These are phyloP conservation scores for Harpalus rufipes DNA, from an alignment of 2,888 invertebrate species.

Conservation along the genomic window DNA sequence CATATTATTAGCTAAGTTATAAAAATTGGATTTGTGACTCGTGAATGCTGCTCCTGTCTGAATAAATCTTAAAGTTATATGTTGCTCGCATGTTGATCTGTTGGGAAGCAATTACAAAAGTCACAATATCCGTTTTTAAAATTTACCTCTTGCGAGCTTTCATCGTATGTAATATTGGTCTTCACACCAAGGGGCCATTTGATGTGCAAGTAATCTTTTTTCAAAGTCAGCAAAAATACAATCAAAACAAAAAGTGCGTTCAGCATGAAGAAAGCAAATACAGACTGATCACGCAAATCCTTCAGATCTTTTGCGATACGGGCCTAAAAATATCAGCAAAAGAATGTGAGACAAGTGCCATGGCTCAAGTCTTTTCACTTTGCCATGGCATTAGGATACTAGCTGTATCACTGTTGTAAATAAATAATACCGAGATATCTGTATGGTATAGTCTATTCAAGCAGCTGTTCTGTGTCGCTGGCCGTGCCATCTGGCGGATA, in stretches of 20 bases:
- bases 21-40: conserved; percentile 62
- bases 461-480: too few relatives aligned
- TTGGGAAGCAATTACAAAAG: conserved; percentile 67
- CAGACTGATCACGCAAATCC: conserved; percentile 96
- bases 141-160: conserved; percentile 94
- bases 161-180: conserved; percentile 95
- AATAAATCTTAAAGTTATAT: conserved; percentile 1
- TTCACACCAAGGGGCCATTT: conserved; percentile 98
- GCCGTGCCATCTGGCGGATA: too few relatives aligned
- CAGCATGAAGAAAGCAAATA: conserved; percentile 98
- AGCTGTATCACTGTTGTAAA: neutral
- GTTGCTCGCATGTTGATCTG: neutral
- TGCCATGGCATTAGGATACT: conserved; percentile 36
- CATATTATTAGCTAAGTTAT: conserved; percentile 58
- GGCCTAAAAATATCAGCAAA: conserved; percentile 83
- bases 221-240: conserved; percentile 98
- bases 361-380: neutral
- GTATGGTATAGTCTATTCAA: too few relatives aligned
- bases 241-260: conserved; percentile 99
- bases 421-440: neutral
- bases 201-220: conserved; percentile 97
- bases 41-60: neutral
- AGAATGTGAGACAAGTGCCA: conserved; percentile 47
- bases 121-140: conserved; percentile 71
- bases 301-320: conserved; percentile 94